A percentile compares a stretch with the other conserved stretches of the same genome.
These are phyloP conservation scores for Leptarthrus brevirostris DNA, from an alignment of 2,888 invertebrate species.

Conservation along the genomic window DNA sequence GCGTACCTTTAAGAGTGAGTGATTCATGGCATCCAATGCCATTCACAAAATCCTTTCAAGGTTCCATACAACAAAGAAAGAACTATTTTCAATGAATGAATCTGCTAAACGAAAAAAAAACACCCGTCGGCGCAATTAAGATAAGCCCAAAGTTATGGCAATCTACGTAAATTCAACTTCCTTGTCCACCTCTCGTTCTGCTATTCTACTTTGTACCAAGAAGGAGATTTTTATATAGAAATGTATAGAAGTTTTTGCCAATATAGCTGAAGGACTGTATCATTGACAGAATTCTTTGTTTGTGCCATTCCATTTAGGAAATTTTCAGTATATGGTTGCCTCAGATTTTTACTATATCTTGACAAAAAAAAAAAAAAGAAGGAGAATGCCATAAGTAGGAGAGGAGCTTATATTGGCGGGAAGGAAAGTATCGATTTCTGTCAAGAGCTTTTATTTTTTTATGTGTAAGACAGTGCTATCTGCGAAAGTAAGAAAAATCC, in stretches of 20 bases:
- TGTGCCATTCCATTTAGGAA: neutral
- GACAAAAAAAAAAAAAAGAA: neutral
- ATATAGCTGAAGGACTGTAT: neutral
- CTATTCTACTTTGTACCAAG: neutral
- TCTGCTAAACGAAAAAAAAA: neutral
- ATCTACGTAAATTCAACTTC: neutral
- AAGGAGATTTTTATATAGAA: neutral
- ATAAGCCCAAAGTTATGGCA: slow-evolving; percentile 7
- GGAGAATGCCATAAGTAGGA: neutral
- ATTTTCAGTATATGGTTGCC: neutral
- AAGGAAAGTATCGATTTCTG: slow-evolving; percentile 14
- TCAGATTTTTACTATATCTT: neutral
- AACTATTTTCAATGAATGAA: slow-evolving; percentile 37
- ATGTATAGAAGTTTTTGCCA: neutral
- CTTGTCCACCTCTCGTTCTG: neutral
- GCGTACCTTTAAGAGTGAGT: neutral
- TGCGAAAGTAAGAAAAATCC: slow-evolving; percentile 46
- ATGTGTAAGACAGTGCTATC: slow-evolving; percentile 10
- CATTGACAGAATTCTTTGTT: neutral
- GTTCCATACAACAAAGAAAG: neutral
- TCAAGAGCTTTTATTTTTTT: slow-evolving; percentile 15
- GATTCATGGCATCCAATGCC: slow-evolving; percentile 17
- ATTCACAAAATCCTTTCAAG: slow-evolving; percentile 37
- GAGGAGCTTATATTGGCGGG: neutral
- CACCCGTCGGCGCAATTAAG: slow-evolving; percentile 20